Evolutionary conservation across 2,113 vertebrate species (phyloP).

Genomic region (Speoplatyrhinus poulsoni): DNA sequence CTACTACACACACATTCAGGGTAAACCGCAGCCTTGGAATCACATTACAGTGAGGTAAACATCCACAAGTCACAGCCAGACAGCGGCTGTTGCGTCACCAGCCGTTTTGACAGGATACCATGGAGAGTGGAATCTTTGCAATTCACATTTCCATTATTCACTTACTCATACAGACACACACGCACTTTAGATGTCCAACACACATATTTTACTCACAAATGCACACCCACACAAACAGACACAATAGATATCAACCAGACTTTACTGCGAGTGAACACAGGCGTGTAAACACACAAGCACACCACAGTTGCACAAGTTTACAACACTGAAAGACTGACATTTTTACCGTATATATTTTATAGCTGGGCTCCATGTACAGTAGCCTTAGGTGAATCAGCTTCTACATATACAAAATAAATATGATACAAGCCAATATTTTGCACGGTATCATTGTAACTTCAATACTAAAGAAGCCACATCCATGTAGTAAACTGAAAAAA

Average conservation of each 20-base stretch:
- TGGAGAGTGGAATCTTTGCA: slow-evolving; percentile 28
- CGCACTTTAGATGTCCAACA: no score
- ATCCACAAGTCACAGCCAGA: slow-evolving; percentile 28
- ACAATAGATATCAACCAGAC: neutral
- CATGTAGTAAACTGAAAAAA: no score
- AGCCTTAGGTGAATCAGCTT: no score
- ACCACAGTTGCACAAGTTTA: neutral
- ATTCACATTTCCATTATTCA: slow-evolving; percentile 16
- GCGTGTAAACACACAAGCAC: neutral
- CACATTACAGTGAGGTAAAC: slow-evolving; percentile 39
- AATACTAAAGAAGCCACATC: no score
- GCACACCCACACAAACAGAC: no score
- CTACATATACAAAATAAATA: no score
- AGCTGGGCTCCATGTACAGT: no score
- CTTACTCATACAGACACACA: neutral
- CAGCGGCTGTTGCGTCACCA: slow-evolving; percentile 36
- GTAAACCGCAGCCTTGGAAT: slow-evolving; percentile 38
- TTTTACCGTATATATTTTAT: no score
- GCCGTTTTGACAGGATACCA: slow-evolving; percentile 31
- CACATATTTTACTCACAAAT: no score
- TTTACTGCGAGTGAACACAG: slow-evolving; percentile 16
- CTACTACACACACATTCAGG: neutral
- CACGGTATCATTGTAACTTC: no score
- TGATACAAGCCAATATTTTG: no score
- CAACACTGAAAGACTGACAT: no score